phyloP scores from a whole-genome alignment of 1,140 invertebrate genomes.

The Drosophila kikkawai region DNA sequence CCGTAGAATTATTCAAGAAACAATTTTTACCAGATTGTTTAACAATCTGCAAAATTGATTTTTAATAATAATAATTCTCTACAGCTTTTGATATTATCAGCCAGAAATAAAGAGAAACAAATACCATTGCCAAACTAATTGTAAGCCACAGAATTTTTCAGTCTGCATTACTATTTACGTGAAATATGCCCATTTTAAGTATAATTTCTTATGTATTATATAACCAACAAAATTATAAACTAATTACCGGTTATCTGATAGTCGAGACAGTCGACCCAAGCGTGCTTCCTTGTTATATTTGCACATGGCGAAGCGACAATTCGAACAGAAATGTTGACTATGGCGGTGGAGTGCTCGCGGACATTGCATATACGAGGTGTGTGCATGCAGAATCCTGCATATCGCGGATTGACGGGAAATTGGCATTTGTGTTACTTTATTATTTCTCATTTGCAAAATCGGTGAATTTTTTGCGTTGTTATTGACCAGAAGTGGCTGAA shows the following conservation, averaged over 20 bases:
- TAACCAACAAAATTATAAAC: background rate
- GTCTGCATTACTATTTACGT: no score
- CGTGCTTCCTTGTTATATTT: constrained; percentile 45
- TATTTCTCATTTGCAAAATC: constrained; percentile 53
- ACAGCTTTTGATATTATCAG: background rate
- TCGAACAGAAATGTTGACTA: constrained; percentile 7
- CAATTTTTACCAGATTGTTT: background rate
- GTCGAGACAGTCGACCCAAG: background rate
- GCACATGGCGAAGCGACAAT: constrained; percentile 22
- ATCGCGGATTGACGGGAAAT: constrained; percentile 70
- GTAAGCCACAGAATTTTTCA: background rate
- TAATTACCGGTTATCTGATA: background rate
- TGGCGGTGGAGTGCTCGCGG: constrained; percentile 13
- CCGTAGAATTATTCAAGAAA: background rate
- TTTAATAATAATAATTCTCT: background rate
- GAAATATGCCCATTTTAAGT: background rate
- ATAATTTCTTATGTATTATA: background rate
- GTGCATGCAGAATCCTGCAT: constrained; percentile 54
- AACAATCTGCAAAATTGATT: background rate
- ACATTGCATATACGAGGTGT: constrained; percentile 65
- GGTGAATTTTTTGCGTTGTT: constrained; percentile 23
- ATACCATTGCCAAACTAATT: background rate
- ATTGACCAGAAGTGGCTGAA: constrained; percentile 55
- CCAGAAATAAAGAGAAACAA: background rate
- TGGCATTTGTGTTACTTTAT: constrained; percentile 78